Evolutionary conservation across 1,140 invertebrate species (phyloP).

Genomic region (Dolichoris vasculosae): DNA sequence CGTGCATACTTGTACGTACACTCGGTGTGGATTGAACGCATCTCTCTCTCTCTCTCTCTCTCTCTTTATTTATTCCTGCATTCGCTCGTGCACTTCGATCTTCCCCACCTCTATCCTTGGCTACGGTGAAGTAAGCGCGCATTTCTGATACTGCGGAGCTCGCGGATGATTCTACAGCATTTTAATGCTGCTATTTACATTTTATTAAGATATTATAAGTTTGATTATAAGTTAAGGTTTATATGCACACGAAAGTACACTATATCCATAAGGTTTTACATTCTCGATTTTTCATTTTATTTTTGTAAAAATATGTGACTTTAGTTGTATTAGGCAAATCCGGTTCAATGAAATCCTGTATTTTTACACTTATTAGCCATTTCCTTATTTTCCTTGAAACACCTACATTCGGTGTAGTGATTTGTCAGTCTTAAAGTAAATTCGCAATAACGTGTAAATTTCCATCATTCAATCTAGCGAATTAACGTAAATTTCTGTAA

Average conservation of each 20-base stretch:
- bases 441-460: conserved; percentile 20
- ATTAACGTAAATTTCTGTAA: not conserved
- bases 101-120: not conserved
- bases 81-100: not conserved
- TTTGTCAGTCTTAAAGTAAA: conserved; percentile 4
- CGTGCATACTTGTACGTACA: not conserved
- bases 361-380: not conserved
- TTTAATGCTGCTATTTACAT: not conserved
- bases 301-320: too few species aligned
- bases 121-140: not conserved
- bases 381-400: not conserved
- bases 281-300: too few species aligned
- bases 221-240: too few species aligned
- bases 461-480: conserved; percentile 18
- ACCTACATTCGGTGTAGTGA: not conserved
- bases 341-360: too few species aligned
- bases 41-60: not conserved
- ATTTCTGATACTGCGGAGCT: not conserved
- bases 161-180: not conserved
- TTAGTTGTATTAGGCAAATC: too few species aligned
- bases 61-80: not conserved
- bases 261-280: too few species aligned
- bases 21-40: not conserved
- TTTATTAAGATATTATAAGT: too few species aligned
- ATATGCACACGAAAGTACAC: too few species aligned